These are phyloP conservation scores for Papilio aristodemus DNA, from an alignment of 1,140 invertebrate genomes.

Conservation along the genomic window DNA sequence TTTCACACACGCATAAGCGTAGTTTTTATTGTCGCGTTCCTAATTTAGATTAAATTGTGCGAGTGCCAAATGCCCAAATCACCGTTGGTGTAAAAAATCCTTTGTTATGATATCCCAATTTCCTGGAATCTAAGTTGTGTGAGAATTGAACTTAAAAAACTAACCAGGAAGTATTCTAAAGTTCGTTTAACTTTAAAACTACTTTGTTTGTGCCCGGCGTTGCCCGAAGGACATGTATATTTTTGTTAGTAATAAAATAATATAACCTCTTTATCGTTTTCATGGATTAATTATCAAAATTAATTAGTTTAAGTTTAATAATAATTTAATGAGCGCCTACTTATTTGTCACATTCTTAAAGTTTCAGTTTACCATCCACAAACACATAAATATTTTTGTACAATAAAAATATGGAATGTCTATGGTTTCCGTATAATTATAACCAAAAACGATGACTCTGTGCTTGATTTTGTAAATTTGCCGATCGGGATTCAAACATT, in stretches of 20 bases:
- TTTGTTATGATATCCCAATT: background rate
- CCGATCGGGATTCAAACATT: too few relatives aligned
- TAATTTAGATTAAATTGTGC: constrained; percentile 6
- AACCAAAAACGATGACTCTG: too few relatives aligned
- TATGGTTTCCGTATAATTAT: too few relatives aligned
- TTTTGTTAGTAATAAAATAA: background rate
- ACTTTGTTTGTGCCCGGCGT: background rate
- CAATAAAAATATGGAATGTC: too few relatives aligned
- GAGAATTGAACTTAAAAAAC: background rate
- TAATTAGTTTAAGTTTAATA: too few relatives aligned
- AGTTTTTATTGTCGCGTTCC: constrained; percentile 4
- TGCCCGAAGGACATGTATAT: background rate
- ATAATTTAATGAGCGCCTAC: too few relatives aligned
- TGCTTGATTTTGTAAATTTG: too few relatives aligned
- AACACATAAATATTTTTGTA: too few relatives aligned
- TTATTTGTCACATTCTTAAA: too few relatives aligned
- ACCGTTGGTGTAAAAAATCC: constrained; percentile 1
- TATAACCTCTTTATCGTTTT: too few relatives aligned
- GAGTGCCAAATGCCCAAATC: constrained; percentile 4
- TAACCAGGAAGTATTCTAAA: constrained; percentile 9
- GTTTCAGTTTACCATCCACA: too few relatives aligned
- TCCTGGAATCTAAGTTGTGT: background rate
- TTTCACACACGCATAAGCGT: background rate
- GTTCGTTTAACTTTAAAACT: constrained; percentile 11
- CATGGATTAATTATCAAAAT: too few relatives aligned